Evolutionary conservation across 2,888 invertebrate genomes (phyloP).

Genomic region (Drosophila paramelanica): DNA sequence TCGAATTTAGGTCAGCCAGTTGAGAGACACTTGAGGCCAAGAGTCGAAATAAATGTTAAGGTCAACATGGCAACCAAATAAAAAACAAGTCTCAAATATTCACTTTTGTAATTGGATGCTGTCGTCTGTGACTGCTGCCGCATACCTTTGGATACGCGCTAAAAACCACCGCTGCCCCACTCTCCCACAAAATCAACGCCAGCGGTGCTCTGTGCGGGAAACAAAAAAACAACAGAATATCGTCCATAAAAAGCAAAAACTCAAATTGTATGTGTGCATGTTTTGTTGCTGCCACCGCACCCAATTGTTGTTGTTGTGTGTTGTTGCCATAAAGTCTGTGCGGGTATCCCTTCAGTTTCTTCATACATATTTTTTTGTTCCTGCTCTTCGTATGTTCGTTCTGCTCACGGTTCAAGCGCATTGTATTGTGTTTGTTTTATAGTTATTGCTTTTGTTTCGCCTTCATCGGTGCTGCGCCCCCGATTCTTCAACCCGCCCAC

Average conservation of each 20-base stretch:
- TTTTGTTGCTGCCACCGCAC: conserved; percentile 44
- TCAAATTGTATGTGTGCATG: conserved; percentile 50
- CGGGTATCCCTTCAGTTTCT: conserved; percentile 9
- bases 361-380: conserved; percentile 13
- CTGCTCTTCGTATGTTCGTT: conserved; percentile 21
- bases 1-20: conserved; percentile 57
- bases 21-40: conserved; percentile 54
- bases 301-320: conserved; percentile 26
- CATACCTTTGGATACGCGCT: conserved; percentile 56
- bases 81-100: conserved; percentile 64
- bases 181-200: conserved; percentile 12
- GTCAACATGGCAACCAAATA: conserved; percentile 53
- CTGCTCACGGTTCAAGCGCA: conserved; percentile 64
- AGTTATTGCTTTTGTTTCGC: conserved; percentile 79
- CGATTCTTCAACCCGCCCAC: conserved; percentile 3
- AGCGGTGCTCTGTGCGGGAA: conserved; percentile 21
- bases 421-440: conserved; percentile 77
- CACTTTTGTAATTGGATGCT: conserved; percentile 79
- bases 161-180: conserved; percentile 14
- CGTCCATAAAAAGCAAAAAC: conserved; percentile 47
- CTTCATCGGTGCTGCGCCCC: conserved; percentile 48
- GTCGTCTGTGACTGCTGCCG: conserved; percentile 47
- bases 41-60: conserved; percentile 71
- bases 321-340: conserved; percentile 52
- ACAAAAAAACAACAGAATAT: conserved; percentile 18